Conservation (phyloP, 2,888 invertebrate species). For the Sesia bembeciformis region DNA sequence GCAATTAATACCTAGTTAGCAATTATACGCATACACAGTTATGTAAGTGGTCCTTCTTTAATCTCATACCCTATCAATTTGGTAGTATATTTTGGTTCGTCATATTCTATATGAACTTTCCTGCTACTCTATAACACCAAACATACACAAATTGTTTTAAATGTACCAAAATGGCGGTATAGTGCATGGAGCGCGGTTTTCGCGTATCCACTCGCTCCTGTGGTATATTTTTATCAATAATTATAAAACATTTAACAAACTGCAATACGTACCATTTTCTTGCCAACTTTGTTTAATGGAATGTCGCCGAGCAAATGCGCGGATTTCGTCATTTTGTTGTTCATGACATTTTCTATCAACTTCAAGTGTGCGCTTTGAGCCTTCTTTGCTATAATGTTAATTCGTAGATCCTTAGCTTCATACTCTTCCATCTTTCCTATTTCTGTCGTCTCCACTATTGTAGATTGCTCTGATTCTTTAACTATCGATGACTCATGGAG, state of each 20-base stretch:
- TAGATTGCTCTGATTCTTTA: conserved; percentile 9
- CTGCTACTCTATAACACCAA: too few species aligned
- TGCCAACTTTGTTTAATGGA: conserved; percentile 18
- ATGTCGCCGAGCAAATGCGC: conserved; percentile 48
- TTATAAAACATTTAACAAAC: too few species aligned
- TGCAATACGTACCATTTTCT: conserved; percentile 28
- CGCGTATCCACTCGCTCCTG: not conserved
- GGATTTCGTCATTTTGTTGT: conserved; percentile 53
- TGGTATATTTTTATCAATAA: too few species aligned
- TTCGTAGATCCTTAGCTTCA: conserved; percentile 22
- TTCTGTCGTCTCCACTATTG: conserved; percentile 13
- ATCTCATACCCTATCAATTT: too few species aligned
- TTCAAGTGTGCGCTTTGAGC: conserved; percentile 52
- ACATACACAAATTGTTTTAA: too few species aligned
- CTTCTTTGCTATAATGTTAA: conserved; percentile 43
- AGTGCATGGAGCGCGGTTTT: too few species aligned
- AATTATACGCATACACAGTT: too few species aligned
- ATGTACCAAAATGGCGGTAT: too few species aligned
- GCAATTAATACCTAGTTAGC: too few species aligned
- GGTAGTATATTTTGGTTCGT: too few species aligned
- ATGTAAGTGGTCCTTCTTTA: too few species aligned
- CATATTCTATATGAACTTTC: too few species aligned
- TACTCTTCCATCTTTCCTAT: conserved; percentile 18
- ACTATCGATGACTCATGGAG: conserved; percentile 10
- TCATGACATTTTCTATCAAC: conserved; percentile 25